phyloP scores from a whole-genome alignment of 2,888 invertebrate species.

The Allygus modestus region DNA sequence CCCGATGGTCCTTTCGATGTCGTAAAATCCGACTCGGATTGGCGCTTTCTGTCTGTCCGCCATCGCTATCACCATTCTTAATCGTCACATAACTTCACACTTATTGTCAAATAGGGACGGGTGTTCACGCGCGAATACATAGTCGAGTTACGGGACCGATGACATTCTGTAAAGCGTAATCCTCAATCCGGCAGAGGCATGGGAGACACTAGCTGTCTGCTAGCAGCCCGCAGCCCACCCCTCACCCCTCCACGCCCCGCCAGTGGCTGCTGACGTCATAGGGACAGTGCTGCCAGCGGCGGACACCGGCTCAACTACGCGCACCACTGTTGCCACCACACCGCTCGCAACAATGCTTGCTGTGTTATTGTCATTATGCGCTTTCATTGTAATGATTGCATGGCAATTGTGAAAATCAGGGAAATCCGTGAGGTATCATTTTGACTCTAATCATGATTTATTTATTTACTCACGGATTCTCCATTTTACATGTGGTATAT shows the following conservation, averaged over 20 bases:
- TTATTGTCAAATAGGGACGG: conserved; percentile 10
- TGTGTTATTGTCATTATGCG: too few relatives aligned
- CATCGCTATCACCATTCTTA: conserved; percentile 73
- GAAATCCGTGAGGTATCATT: too few relatives aligned
- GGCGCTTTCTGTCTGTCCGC: conserved; percentile 81
- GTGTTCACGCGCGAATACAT: conserved; percentile 21
- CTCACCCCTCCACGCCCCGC: neutral
- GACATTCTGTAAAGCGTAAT: neutral
- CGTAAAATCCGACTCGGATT: conserved; percentile 97
- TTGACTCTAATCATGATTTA: too few relatives aligned
- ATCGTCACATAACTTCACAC: conserved; percentile 12
- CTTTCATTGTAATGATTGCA: too few relatives aligned
- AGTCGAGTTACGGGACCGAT: neutral
- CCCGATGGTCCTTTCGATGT: conserved; percentile 98
- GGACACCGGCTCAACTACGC: conserved; percentile 7
- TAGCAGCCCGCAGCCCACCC: neutral
- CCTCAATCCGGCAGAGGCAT: neutral
- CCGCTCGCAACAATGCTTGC: too few relatives aligned
- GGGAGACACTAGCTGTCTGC: conserved; percentile 28
- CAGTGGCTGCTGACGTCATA: neutral
- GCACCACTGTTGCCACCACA: too few relatives aligned
- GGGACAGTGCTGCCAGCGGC: neutral
- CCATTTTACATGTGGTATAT: too few relatives aligned
- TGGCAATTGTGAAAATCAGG: too few relatives aligned
- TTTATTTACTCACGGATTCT: too few relatives aligned